Conservation (phyloP, 2,888 invertebrate genomes). For the Nephrotoma guestfalica region DNA sequence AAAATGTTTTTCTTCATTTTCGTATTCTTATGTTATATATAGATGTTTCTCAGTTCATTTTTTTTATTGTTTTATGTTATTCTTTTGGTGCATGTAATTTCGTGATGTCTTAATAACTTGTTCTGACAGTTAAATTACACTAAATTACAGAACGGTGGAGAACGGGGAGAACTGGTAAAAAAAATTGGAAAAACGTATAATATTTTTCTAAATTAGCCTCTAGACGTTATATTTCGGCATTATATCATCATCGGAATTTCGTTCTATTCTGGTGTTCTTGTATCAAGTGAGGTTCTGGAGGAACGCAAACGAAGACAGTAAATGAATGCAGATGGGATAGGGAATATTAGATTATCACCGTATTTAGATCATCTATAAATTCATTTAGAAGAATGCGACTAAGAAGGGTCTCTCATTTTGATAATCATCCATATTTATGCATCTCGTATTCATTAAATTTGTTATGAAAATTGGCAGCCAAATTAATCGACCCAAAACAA, state of each 20-base stretch:
- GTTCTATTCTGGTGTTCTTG: background rate
- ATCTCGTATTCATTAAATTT: too few species aligned
- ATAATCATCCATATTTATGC: too few species aligned
- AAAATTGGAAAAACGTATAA: background rate
- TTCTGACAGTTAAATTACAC: constrained; percentile 17
- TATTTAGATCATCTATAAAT: too few species aligned
- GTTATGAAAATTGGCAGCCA: too few species aligned
- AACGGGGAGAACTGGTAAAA: background rate
- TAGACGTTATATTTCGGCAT: constrained; percentile 3
- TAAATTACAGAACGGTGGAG: constrained; percentile 13
- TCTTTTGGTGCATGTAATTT: constrained; percentile 5
- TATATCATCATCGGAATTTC: background rate
- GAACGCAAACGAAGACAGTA: too few species aligned
- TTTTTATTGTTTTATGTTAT: background rate
- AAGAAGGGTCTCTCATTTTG: too few species aligned
- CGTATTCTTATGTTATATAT: background rate
- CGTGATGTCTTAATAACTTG: constrained; percentile 16
- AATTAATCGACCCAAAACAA: too few species aligned
- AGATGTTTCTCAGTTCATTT: background rate
- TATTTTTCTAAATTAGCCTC: background rate
- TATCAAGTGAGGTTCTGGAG: background rate
- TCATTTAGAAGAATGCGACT: too few species aligned
- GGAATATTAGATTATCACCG: too few species aligned
- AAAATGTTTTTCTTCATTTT: background rate
- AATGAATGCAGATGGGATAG: too few species aligned